Percentiles rank a stretch among this genome's conserved stretches.
Evolutionary conservation across 2,888 invertebrate species (phyloP).

Genomic region (Metalampra italica): DNA sequence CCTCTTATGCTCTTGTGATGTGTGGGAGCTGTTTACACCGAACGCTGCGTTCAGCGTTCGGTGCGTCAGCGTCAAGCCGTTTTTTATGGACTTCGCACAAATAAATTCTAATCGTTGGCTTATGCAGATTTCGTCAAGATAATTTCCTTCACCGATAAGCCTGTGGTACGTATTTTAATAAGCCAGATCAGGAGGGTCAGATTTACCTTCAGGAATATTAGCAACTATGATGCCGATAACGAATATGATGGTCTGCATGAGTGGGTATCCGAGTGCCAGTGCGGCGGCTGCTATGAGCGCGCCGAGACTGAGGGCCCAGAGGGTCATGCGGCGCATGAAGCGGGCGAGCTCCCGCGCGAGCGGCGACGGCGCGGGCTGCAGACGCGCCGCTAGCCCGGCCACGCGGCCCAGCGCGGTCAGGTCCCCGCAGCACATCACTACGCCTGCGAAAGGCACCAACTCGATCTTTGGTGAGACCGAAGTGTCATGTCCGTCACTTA

Average conservation of each 20-base stretch:
- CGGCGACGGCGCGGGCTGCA: constrained; percentile 96
- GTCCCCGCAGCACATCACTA: constrained; percentile 95
- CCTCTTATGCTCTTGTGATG: no score
- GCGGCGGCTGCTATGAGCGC: constrained; percentile 97
- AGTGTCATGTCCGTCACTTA: no score
- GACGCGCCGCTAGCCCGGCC: constrained; percentile 93
- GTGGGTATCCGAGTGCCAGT: constrained; percentile 96
- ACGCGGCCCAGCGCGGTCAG: constrained; percentile 90
- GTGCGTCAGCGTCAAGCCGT: no score
- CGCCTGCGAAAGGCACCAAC: constrained; percentile 50
- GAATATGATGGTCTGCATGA: constrained; percentile 98
- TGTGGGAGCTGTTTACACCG: no score
- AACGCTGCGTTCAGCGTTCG: no score
- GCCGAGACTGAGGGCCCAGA: constrained; percentile 92
- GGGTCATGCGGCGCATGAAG: constrained; percentile 97
- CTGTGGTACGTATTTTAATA: no score
- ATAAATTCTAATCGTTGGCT: no score
- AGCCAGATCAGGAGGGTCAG: no score
- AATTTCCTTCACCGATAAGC: no score
- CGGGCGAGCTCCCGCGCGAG: constrained; percentile 97
- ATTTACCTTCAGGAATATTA: constrained; percentile 94
- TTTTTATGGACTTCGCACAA: no score
- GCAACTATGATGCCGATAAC: constrained; percentile 98
- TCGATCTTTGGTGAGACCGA: neutral
- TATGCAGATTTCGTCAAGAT: no score